Evolutionary conservation across 2,888 invertebrate genomes (phyloP), one percentile per base, ranked within the genome.

Genomic region (Metalampra italica): DNA sequence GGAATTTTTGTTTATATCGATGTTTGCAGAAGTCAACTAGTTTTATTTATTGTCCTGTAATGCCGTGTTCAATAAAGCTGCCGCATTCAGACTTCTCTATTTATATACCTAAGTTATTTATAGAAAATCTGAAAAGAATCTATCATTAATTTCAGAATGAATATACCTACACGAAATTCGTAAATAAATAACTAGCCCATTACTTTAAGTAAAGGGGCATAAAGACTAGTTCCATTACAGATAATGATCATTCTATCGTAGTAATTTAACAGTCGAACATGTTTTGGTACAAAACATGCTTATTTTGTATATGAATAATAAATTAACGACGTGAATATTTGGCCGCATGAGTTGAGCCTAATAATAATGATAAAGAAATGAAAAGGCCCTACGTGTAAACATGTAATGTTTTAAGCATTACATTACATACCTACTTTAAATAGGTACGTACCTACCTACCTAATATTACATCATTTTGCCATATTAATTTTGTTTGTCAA

Each of bases 301-400:
- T 51, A 60, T 55, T 70, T 70, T 61, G 45, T 46, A 49, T 58
- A 75, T 80, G 71, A 80, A 81, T 81, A 78, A 81, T 79, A 71
- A 68, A 80, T 73, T 76, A 76, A 76, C 72, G 72, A 78, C 48
- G 53, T 64, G 56, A 64, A 51, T 62, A 57, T 36, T 7, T n/a
- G 36, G 36, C n/a, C n/a, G 11, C n/a, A n/a, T 65, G 9, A 5
- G 12, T 39, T 15, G 39, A 39, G 12, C 15, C 13, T n/a, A n/a
- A 13, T 2, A 39, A 39, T 38, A 1, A 38, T n/a, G 38, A 38
- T 38, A 38, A 38, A 11, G 22, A 22, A 22, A 22, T 22, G 5
- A 22, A 22, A 22, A 22, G 22, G 5, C 22, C n/a, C n/a, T n/a
- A n/a, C n/a, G n/a, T n/a, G n/a, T n/a, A n/a, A n/a, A n/a, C n/a